A percentile compares a stretch with the other conserved stretches of the same genome.
Conservation (phyloP, 2,113 vertebrate species). For the Sylvia atricapilla region DNA sequence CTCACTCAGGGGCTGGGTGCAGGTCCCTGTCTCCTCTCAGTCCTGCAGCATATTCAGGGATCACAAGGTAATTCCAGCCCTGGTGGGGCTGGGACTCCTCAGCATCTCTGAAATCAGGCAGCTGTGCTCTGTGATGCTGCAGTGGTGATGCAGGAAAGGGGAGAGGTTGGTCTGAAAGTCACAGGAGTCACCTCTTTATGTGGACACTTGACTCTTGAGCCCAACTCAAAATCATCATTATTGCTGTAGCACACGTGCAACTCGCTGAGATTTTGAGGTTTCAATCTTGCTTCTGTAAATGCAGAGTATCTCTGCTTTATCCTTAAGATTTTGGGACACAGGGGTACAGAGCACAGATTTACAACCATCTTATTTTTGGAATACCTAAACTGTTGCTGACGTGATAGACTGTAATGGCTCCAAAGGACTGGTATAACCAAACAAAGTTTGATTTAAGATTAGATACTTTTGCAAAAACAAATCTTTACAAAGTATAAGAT, state of each 20-base stretch:
- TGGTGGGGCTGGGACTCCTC: not conserved
- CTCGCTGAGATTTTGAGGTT: not conserved
- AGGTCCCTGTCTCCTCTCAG: not conserved
- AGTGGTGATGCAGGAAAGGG: not conserved
- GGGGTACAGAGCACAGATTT: not conserved
- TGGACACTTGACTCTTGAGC: not conserved
- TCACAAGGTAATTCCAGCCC: fast-evolving
- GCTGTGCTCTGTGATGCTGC: not conserved
- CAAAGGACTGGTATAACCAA: not conserved
- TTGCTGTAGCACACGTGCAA: not conserved
- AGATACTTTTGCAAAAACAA: conserved; percentile 42
- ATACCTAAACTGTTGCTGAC: not conserved
- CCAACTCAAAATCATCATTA: fast-evolving
- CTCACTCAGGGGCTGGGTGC: not conserved
- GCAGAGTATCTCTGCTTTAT: not conserved
- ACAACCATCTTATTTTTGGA: not conserved
- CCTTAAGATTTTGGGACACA: not conserved
- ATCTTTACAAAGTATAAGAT: conserved; percentile 27
- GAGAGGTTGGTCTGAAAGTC: not conserved
- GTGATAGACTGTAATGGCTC: not conserved
- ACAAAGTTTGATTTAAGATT: conserved; percentile 24
- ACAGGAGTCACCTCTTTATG: not conserved
- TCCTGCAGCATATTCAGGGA: not conserved
- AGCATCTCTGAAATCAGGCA: not conserved
- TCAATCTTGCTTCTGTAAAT: not conserved